Percentiles rank a stretch among this genome's conserved stretches.
Conservation (phyloP, 1,140 invertebrate species). For the Venturia canescens region DNA sequence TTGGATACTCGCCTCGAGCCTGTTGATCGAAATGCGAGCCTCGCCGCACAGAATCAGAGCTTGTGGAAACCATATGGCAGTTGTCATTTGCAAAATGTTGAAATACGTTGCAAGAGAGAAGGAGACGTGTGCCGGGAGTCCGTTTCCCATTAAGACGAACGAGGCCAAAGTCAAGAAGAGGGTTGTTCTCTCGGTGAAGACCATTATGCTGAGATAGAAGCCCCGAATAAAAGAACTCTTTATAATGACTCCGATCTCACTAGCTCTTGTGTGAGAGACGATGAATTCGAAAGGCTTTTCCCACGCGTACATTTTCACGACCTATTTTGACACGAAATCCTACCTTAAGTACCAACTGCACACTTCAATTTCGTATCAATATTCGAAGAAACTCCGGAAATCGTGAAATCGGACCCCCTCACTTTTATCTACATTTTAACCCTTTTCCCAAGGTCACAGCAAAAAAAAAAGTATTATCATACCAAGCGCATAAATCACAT, state of each 20-base stretch:
- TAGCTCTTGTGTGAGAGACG: slow-evolving; percentile 76
- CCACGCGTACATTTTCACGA: slow-evolving; percentile 90
- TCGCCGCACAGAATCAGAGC: slow-evolving; percentile 83
- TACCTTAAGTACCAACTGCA: not conserved
- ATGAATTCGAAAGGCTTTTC: slow-evolving; percentile 83
- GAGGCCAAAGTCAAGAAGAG: slow-evolving; percentile 85
- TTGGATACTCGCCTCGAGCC: slow-evolving; percentile 69
- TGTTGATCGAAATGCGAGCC: slow-evolving; percentile 82
- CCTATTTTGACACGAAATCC: slow-evolving; percentile 71
- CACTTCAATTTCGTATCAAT: not conserved
- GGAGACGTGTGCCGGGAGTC: slow-evolving; percentile 83
- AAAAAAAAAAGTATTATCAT: no score
- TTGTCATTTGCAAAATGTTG: slow-evolving; percentile 80
- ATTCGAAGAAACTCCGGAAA: not conserved
- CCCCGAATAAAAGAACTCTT: slow-evolving; percentile 84
- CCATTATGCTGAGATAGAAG: slow-evolving; percentile 83
- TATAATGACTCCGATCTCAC: slow-evolving; percentile 83
- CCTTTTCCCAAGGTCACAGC: no score
- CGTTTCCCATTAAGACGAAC: slow-evolving; percentile 82
- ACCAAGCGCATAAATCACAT: no score
- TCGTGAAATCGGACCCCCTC: no score
- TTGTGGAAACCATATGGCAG: slow-evolving; percentile 85
- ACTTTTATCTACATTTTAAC: no score
- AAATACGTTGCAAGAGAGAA: slow-evolving; percentile 82
- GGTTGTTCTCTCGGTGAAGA: slow-evolving; percentile 85